Percentiles rank a stretch among this genome's conserved stretches.
Conservation (phyloP, 2,888 invertebrate genomes). For the Euzophera pinguis region DNA sequence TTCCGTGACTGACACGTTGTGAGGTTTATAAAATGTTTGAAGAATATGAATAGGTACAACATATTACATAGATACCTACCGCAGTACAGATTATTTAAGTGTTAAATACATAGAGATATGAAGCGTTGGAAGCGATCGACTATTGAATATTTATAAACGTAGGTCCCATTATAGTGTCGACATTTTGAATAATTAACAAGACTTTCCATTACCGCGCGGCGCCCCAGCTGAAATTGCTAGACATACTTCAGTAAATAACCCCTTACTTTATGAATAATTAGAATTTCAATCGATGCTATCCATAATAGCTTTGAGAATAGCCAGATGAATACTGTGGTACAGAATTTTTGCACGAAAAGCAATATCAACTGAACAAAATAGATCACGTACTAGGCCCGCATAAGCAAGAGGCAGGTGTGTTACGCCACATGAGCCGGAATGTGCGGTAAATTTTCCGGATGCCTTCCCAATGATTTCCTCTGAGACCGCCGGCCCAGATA, state of each 20-base stretch:
- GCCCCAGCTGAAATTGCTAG: slow-evolving; percentile 47
- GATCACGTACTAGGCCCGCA: slow-evolving; percentile 64
- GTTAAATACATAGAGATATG: slow-evolving; percentile 1
- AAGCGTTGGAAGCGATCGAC: slow-evolving; percentile 34
- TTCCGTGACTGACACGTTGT: slow-evolving; percentile 17
- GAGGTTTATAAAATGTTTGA: slow-evolving; percentile 10
- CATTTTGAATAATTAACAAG: slow-evolving; percentile 72
- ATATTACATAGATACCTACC: background rate
- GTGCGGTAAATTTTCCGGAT: slow-evolving; percentile 83
- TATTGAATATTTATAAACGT: slow-evolving; percentile 68
- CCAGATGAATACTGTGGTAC: slow-evolving; percentile 9
- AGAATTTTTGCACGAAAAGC: slow-evolving; percentile 32
- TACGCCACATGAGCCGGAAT: slow-evolving; percentile 69
- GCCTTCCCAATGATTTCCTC: slow-evolving; percentile 89
- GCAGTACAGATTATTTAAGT: background rate
- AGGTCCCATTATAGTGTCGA: slow-evolving; percentile 65
- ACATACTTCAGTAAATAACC: slow-evolving; percentile 45
- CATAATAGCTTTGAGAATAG: slow-evolving; percentile 28
- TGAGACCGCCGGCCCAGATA: slow-evolving; percentile 82
- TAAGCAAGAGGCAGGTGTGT: slow-evolving; percentile 71
- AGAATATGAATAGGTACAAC: too few relatives aligned
- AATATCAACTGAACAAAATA: slow-evolving; percentile 52
- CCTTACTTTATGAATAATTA: slow-evolving; percentile 49
- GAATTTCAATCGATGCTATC: slow-evolving; percentile 28
- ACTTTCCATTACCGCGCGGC: slow-evolving; percentile 41